Evolutionary conservation across 2,113 vertebrate species (phyloP).

Genomic region (Periophthalmus modestus): DNA sequence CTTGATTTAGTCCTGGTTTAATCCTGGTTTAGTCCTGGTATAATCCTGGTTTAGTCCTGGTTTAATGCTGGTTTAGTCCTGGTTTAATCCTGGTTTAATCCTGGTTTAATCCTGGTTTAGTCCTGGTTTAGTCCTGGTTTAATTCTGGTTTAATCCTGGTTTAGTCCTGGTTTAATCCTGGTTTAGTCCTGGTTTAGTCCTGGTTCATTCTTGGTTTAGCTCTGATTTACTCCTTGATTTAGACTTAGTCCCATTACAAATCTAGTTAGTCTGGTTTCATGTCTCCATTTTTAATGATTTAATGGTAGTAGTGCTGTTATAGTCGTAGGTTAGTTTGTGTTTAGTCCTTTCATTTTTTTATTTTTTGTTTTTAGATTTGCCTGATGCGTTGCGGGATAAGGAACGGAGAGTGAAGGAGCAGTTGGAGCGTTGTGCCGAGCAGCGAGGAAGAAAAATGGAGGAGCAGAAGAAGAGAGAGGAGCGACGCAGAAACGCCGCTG

Average conservation of each 20-base stretch:
- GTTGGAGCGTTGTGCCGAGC: slow-evolving; percentile 85
- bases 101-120: too few relatives aligned
- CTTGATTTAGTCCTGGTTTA: not conserved
- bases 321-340: too few relatives aligned
- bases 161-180: not conserved
- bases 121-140: not conserved
- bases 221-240: too few relatives aligned
- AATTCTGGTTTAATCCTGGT: not conserved
- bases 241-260: too few relatives aligned
- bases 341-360: too few relatives aligned
- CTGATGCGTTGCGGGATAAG: slow-evolving; percentile 84
- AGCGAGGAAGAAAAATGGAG: slow-evolving; percentile 86
- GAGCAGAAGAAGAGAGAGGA: slow-evolving; percentile 85
- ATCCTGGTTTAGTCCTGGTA: not conserved
- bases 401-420: slow-evolving; percentile 85
- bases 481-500: slow-evolving; percentile 84
- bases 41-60: too few relatives aligned
- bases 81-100: not conserved
- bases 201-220: too few relatives aligned
- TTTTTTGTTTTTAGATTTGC: slow-evolving; percentile 71
- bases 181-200: not conserved
- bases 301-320: too few relatives aligned
- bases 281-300: too few relatives aligned
- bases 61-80: too few relatives aligned
- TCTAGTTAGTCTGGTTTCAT: too few relatives aligned